These are phyloP conservation scores for Cephonodes hylas DNA, from an alignment of 2,888 invertebrate species.

Conservation along the genomic window DNA sequence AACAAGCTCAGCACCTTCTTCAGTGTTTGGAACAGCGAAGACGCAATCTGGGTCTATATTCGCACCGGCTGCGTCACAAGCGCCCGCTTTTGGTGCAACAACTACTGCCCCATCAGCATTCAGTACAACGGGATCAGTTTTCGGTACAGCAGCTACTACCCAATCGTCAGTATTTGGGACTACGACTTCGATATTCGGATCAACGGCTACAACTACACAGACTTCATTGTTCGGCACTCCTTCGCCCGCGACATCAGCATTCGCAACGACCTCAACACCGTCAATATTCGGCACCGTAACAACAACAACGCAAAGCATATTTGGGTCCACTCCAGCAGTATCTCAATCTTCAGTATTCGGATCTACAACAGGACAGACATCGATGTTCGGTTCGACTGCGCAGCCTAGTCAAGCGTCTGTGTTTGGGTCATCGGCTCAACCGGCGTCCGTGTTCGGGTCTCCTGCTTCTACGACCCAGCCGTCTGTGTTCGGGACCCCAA, in stretches of 20 bases:
- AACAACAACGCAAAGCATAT: slow-evolving; percentile 31
- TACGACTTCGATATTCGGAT: slow-evolving; percentile 34
- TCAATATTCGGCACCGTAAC: slow-evolving; percentile 34
- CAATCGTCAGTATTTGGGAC: slow-evolving; percentile 44
- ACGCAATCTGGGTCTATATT: slow-evolving; percentile 20
- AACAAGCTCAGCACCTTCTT: slow-evolving; percentile 34
- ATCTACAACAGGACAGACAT: slow-evolving; percentile 20
- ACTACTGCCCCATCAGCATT: slow-evolving; percentile 34
- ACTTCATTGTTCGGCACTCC: slow-evolving; percentile 33
- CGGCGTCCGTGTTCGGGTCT: slow-evolving; percentile 41
- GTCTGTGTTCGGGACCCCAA: slow-evolving; percentile 40
- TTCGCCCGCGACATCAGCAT: slow-evolving; percentile 21
- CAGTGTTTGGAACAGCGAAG: slow-evolving; percentile 32
- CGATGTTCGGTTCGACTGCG: slow-evolving; percentile 26
- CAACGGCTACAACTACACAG: slow-evolving; percentile 29
- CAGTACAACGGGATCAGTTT: slow-evolving; percentile 32
- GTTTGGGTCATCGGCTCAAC: slow-evolving; percentile 44
- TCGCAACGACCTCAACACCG: slow-evolving; percentile 23
- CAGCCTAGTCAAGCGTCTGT: slow-evolving; percentile 39
- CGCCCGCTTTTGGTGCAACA: slow-evolving; percentile 29
- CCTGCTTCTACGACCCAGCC: slow-evolving; percentile 34
- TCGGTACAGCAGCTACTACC: slow-evolving; percentile 35
- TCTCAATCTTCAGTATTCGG: slow-evolving; percentile 29
- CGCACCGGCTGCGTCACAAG: slow-evolving; percentile 13
- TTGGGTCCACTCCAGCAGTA: slow-evolving; percentile 26